Base-by-base conservation (phyloP, 2,113 vertebrate species). In the Barbus barbus region DNA sequence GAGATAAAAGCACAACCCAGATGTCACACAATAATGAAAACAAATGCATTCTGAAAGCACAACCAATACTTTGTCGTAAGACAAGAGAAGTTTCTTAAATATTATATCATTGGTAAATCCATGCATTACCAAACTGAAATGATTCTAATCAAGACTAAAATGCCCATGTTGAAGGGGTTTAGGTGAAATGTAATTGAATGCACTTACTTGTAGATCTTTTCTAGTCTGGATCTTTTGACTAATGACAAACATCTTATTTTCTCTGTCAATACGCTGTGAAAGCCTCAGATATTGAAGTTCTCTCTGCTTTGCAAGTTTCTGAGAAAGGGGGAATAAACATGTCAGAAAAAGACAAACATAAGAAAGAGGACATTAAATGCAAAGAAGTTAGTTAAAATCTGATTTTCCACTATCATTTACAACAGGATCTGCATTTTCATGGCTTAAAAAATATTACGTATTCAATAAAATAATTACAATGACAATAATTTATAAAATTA, bases 191-290 rank as follows among this genome's bases (percentile, higher is more conserved):
- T 56, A 41, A 28, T 24, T n/a, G 1, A 63, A 44, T 65, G 33
- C 78, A 53, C 95, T 96, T 90, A 99, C 98, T 95, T 97, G 80
- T 3, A 99, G 93, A 91, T 99, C 98, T 92, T 97, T 98, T 33
- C 96, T 94, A 3, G 96, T 96, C 91, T 99, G 98, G 90, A 99
- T 97, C 92, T 99, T 99, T 94, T 99, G 97, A 18, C 93, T 91
- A 81, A 98, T 91, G 60, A 98, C 90, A 84, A 97, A 99, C 95
- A 99, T 92, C 87, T 96, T 93, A 91, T 94, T 97, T 86, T 99
- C 98, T 22, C 98, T 90, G 72, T 97, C 95, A n/a, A 99, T 97
- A 87, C 97, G 94, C 88, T 98, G 96, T n/a, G 92, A 94, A 83
- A 99, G 93, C 78, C 96, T 86, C 53, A 85, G 90, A 33, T 99